phyloP scores from a whole-genome alignment of 2,113 vertebrate genomes.

The Oncorhynchus tshawytscha region DNA sequence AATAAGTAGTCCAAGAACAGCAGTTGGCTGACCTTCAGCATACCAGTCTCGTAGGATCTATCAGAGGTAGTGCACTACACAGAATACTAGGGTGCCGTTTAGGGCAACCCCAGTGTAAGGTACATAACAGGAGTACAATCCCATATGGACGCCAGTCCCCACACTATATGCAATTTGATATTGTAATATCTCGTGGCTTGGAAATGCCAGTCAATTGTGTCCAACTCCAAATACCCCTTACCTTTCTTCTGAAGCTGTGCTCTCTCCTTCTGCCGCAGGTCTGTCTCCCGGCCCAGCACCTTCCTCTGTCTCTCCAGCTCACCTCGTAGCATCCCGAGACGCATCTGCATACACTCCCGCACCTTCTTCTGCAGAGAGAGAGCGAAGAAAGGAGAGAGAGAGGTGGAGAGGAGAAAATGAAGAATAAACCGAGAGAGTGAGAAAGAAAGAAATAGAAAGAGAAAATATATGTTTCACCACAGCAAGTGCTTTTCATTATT shows the following conservation, averaged over 20 bases:
- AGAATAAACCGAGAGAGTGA: not conserved
- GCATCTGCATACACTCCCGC: conserved; percentile 91
- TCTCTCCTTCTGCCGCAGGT: conserved; percentile 83
- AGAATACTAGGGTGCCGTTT: no score
- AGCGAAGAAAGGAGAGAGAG: conserved; percentile 12
- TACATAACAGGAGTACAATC: no score
- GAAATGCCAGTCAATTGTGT: not conserved
- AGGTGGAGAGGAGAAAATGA: not conserved
- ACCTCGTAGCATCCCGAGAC: conserved; percentile 86
- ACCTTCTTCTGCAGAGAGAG: conserved; percentile 85
- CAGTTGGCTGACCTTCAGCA: not conserved
- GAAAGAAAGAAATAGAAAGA: not conserved
- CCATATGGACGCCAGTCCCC: no score
- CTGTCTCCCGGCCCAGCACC: conserved; percentile 83
- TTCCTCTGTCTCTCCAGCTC: conserved; percentile 93
- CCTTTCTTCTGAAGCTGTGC: conserved; percentile 82
- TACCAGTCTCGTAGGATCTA: no score
- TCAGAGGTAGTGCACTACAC: no score
- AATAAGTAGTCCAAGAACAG: no score
- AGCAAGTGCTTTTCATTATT: conserved; percentile 30
- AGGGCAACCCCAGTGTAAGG: no score
- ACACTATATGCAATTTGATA: no score
- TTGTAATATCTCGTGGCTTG: no score
- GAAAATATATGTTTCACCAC: conserved; percentile 6
- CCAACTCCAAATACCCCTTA: conserved; percentile 41